These are phyloP conservation scores for Pachycephala philippinensis DNA, from an alignment of 2,113 vertebrate species.

Conservation along the genomic window DNA sequence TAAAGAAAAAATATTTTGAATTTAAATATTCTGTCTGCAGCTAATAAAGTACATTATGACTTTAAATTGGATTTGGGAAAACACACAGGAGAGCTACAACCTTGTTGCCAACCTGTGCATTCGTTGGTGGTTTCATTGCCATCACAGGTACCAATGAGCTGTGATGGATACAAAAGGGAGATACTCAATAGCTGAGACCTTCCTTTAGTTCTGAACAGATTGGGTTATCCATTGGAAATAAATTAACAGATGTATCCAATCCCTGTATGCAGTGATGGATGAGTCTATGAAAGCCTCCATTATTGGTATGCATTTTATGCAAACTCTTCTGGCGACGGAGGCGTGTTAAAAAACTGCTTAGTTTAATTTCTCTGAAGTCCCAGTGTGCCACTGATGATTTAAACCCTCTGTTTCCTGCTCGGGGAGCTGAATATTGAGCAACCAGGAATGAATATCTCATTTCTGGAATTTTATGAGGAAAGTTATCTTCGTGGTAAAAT, in stretches of 20 bases:
- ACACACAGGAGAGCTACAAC: slow-evolving; percentile 36
- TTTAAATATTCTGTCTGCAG: slow-evolving; percentile 76
- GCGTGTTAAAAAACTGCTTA: not conserved
- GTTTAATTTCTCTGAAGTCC: slow-evolving; percentile 1
- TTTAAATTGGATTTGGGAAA: slow-evolving; percentile 69
- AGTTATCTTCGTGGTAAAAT: not conserved
- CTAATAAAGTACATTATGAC: slow-evolving; percentile 66
- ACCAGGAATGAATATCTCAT: not conserved
- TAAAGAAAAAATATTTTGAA: slow-evolving; percentile 64
- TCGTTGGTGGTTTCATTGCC: not conserved
- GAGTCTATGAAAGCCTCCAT: slow-evolving; percentile 4
- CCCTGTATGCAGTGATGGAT: slow-evolving; percentile 2
- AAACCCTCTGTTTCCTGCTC: slow-evolving; percentile 15
- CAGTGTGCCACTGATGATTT: slow-evolving; percentile 8
- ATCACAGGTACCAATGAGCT: not conserved
- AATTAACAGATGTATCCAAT: slow-evolving; percentile 4
- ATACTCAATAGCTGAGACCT: not conserved
- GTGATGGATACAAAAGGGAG: not conserved
- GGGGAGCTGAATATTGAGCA: not conserved
- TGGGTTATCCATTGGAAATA: not conserved
- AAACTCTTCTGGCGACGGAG: not conserved
- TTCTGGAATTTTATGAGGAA: not conserved
- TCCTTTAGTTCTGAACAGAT: not conserved
- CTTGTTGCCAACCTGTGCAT: slow-evolving; percentile 46
- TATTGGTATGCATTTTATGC: slow-evolving; percentile 25